Conservation (phyloP, 2,888 invertebrate species). For the Callinectes sapidus region DNA sequence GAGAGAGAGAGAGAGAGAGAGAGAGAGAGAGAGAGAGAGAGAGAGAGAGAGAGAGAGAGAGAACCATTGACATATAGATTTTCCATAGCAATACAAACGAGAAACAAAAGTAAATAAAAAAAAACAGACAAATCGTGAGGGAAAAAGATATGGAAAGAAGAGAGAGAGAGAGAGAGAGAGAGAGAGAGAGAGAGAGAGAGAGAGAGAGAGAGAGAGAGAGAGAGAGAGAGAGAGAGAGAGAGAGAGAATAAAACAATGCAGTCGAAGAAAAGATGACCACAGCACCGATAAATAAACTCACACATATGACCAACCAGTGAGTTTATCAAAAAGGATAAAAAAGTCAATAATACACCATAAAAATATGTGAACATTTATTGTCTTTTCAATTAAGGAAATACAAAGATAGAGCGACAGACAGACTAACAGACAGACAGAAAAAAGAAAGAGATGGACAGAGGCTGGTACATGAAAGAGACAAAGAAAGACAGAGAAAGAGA, state of each 20-base stretch:
- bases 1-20: no score
- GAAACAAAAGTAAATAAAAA: no score
- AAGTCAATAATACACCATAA: neutral
- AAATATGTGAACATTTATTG: conserved; percentile 33
- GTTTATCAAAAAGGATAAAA: neutral
- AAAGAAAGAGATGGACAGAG: neutral
- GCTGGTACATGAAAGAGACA: neutral
- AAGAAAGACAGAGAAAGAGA: neutral
- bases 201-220: neutral
- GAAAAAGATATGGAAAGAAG: no score
- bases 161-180: no score
- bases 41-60: no score
- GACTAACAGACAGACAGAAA: neutral
- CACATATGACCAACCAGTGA: neutral
- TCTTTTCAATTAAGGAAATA: neutral
- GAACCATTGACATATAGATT: no score
- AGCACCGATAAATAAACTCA: neutral
- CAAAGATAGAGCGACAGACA: neutral
- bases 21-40: no score
- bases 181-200: neutral
- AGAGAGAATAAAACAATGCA: neutral
- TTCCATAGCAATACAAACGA: no score
- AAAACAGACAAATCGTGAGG: no score
- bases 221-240: neutral
- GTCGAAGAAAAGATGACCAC: neutral